Base-by-base conservation (phyloP, 2,113 vertebrate genomes). In the Rhea pennata region DNA sequence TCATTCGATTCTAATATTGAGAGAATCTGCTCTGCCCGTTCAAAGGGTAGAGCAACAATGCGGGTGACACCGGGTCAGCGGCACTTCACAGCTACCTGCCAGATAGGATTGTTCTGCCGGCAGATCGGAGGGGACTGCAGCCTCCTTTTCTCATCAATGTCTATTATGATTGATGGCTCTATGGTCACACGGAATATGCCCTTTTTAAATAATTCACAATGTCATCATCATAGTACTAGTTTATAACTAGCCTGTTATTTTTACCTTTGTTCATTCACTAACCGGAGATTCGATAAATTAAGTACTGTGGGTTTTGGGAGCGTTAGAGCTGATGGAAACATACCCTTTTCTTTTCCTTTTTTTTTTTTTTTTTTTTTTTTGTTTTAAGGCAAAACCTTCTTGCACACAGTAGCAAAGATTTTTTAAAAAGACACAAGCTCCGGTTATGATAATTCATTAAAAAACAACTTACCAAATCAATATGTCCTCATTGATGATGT, bases 141-240 rank as follows among this genome's bases (percentile, higher is more conserved):
- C 98, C 98, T 98, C 98, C 99, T 99, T 99, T 99, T 99, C 99
- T 99, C 99, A 98, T 98, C 98, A 98, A 98, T 98, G 99, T 99
- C 99, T 99, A 98, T 98, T 98, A 98, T 99, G 99, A 99, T 99
- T 99, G 99, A 99, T 99, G 99, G 99, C 99, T 99, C 98, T 98
- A 98, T 99, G 99, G 99, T 98, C 98, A 98, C 99, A 99, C 98
- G 98, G 98, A 98, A 99, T 98, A 98, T 99, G 99, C 98, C 99
- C 99, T 99, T 99, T 99, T 99, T 99, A 99, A 99, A 99, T 99
- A 99, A 99, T 99, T 99, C 99, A 99, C 99, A 98, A 99, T 98
- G 98, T 99, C 99, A 99, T 99, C 98, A 99, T 99, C 98, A 98
- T 98, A 98, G 99, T 98, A 99, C 99, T 98, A 99, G 98, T 99